Evolutionary conservation across 2,888 invertebrate species (phyloP).

Genomic region (Emmelina monodactyla): DNA sequence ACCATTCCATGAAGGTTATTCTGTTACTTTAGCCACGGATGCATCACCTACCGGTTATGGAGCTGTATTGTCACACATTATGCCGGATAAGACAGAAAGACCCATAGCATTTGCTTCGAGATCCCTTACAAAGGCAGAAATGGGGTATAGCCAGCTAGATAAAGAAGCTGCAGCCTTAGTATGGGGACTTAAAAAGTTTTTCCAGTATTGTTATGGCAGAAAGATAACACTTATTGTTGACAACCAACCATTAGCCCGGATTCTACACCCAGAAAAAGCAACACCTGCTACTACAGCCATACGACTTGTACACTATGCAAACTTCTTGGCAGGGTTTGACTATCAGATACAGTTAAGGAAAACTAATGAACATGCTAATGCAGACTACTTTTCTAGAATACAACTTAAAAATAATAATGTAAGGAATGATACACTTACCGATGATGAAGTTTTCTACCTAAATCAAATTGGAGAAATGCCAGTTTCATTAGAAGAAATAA

Average conservation of each 20-base stretch:
- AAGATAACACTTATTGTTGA: constrained; percentile 27
- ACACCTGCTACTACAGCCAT: constrained; percentile 15
- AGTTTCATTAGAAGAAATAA: constrained; percentile 8
- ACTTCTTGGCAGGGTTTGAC: constrained; percentile 18
- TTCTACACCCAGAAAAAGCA: constrained; percentile 23
- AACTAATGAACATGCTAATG: constrained; percentile 10
- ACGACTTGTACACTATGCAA: constrained; percentile 18
- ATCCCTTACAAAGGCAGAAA: background rate
- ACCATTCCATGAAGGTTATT: constrained; percentile 2
- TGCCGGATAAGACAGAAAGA: constrained; percentile 6
- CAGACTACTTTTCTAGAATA: constrained; percentile 8
- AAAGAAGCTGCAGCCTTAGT: constrained; percentile 27
- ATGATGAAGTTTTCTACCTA: constrained; percentile 5
- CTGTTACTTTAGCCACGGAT: constrained; percentile 4
- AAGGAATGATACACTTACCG: background rate
- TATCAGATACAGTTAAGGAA: constrained; percentile 16
- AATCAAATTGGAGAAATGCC: constrained; percentile 12
- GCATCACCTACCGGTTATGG: constrained; percentile 9
- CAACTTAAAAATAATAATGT: background rate
- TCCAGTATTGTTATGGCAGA: constrained; percentile 27
- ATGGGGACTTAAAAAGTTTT: constrained; percentile 28
- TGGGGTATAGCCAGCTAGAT: constrained; percentile 28
- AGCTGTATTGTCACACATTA: constrained; percentile 5
- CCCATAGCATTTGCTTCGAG: constrained; percentile 6
- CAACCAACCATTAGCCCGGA: constrained; percentile 21